Evolutionary conservation across 2,113 vertebrate genomes (phyloP).

Genomic region (Peromyscus californicus): DNA sequence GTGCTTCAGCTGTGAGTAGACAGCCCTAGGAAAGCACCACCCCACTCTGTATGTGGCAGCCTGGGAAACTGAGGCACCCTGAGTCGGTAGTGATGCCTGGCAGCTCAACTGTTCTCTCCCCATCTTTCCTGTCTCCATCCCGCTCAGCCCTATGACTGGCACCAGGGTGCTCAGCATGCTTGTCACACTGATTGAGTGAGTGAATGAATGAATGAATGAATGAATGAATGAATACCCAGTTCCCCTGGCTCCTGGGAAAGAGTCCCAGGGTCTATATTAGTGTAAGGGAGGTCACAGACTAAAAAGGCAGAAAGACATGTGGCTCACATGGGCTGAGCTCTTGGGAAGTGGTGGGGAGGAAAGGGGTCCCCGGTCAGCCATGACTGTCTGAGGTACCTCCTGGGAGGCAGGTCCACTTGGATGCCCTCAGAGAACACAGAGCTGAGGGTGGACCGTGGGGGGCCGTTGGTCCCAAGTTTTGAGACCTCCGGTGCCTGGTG

Average conservation of each 20-base stretch:
- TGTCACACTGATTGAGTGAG: not conserved
- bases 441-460: not conserved
- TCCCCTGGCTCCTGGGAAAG: not conserved
- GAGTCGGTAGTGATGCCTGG: not conserved
- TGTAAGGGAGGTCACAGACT: too few relatives aligned
- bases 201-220: not conserved
- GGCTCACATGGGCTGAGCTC: not conserved
- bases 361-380: not conserved
- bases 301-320: not conserved
- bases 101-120: not conserved
- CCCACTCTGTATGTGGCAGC: not conserved
- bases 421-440: not conserved
- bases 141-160: not conserved
- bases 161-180: not conserved
- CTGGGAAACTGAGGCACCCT: not conserved
- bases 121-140: not conserved
- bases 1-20: not conserved
- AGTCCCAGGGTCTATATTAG: not conserved
- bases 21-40: not conserved
- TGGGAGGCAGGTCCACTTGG: not conserved
- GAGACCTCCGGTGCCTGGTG: not conserved
- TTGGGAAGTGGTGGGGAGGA: not conserved
- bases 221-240: too few relatives aligned
- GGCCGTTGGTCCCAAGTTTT: not conserved
- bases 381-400: not conserved